Conservation (phyloP, 2,888 invertebrate species). For the Monoplex corrugatus region DNA sequence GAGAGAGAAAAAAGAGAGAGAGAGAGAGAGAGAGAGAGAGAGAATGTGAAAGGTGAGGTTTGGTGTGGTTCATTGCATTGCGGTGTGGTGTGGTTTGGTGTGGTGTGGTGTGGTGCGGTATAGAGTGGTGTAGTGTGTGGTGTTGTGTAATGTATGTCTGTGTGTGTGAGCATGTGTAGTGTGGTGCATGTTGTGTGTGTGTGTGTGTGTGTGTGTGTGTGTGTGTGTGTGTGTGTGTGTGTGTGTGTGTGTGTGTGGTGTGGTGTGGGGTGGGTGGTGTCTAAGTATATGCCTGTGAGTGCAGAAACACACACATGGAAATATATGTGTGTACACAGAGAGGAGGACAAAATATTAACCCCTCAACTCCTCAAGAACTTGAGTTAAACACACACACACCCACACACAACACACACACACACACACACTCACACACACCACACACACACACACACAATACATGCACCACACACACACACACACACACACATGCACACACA, state of each 20-base stretch:
- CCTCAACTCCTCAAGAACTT: too few relatives aligned
- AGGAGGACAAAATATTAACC: too few relatives aligned
- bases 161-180: not conserved
- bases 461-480: too few relatives aligned
- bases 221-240: not conserved
- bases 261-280: not conserved
- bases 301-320: not conserved
- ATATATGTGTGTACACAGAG: too few relatives aligned
- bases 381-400: too few relatives aligned
- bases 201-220: not conserved
- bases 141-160: not conserved
- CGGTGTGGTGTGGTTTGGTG: not conserved
- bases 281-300: not conserved
- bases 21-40: slow-evolving; percentile 6
- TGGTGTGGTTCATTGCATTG: not conserved
- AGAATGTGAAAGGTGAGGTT: not conserved
- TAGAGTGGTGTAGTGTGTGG: not conserved
- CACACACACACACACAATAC: too few relatives aligned
- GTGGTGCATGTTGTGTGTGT: too few relatives aligned
- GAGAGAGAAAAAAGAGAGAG: not conserved
- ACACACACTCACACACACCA: too few relatives aligned
- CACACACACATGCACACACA: too few relatives aligned
- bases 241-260: not conserved
- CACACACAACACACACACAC: too few relatives aligned
- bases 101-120: too few relatives aligned